These are phyloP conservation scores for Trichogramma evanescens DNA, from an alignment of 2,888 invertebrate species.

Conservation along the genomic window DNA sequence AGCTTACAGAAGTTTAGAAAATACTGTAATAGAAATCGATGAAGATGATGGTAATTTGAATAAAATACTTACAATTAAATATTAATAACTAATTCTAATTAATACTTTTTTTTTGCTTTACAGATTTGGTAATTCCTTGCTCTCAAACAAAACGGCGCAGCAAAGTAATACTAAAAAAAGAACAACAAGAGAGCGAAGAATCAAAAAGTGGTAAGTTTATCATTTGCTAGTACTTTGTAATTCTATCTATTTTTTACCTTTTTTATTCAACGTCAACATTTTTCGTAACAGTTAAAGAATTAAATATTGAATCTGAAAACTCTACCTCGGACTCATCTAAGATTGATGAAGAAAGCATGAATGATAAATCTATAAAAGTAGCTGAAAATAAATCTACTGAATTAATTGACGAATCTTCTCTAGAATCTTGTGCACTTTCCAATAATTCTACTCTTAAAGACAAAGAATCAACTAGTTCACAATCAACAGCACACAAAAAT, in stretches of 20 bases:
- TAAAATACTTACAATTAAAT: too few relatives aligned
- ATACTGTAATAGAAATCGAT: slow-evolving; percentile 9
- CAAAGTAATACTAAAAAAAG: not conserved
- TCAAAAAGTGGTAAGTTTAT: slow-evolving; percentile 7
- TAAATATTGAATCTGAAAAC: slow-evolving; percentile 14
- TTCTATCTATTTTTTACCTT: not conserved
- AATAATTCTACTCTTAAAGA: not conserved
- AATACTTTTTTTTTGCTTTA: not conserved
- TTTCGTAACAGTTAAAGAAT: slow-evolving; percentile 23
- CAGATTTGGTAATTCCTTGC: not conserved
- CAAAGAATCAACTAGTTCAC: not conserved
- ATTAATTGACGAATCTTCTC: slow-evolving; percentile 7
- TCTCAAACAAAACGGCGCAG: too few relatives aligned
- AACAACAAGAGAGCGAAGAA: not conserved
- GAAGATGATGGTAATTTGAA: slow-evolving; percentile 10
- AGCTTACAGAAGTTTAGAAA: slow-evolving; percentile 8
- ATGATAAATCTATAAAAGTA: slow-evolving; percentile 12
- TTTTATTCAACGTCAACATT: slow-evolving; percentile 7
- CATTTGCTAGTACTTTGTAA: not conserved
- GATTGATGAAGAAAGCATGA: slow-evolving; percentile 13
- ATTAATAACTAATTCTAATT: not conserved
- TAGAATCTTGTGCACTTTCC: slow-evolving; percentile 2
- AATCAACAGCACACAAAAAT: not conserved
- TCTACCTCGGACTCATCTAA: slow-evolving; percentile 9
- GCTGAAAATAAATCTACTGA: slow-evolving; percentile 17